Evolutionary conservation across 2,797 vertebrate species (phyloP), one percentile per base, ranked within the genome.

Genomic region (Glyptemys insculpta): DNA sequence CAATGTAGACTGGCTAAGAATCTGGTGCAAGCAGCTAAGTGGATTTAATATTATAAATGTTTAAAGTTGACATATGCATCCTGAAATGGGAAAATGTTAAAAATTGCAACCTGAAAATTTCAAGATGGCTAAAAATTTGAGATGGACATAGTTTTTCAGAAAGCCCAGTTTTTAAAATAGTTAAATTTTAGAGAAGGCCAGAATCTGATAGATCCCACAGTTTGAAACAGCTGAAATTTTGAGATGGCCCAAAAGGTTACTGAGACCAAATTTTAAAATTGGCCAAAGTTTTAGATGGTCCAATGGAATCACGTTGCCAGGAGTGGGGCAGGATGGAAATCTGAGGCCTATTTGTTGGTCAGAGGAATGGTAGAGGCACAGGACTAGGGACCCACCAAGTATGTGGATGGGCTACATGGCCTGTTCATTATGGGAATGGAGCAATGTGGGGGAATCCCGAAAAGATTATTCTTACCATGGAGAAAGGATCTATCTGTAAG

Each of bases 1-100:
- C 85, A 57, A 12, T 84, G 85, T 44, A 52, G 80, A 81, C 37
- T 74, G 1, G 81, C 3, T 80, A 31, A 2, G 81, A 88, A 14
- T 79, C 16, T 92, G 82, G 2, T 27, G 54, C 2, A 90, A 23
- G 52, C 18, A 81, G 74, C 19, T 85, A 29, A 81, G 37, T 47
- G 68, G 80, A 15, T 78, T 72, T 72, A 92, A 93, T 92, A 95
- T 15, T 2, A 85, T 14, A 3, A 86, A 83, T 85, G 79, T 29
- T 91, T 92, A 54, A 92, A 92, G 53, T 90, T 88, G 1, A 59
- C 50, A 85, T 85, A 81, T 9, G 3, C 49, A 18, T 25, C 21
- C 68, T 72, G n/a, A 72, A 37, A 37, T 72, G n/a, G 19, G n/a
- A 41, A 72, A 72, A 72, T 3, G 21, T 72, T 72, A 72, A 72